Evolutionary conservation across 2,113 vertebrate genomes (phyloP).

Genomic region (Sterrhoptilus dennistouni): DNA sequence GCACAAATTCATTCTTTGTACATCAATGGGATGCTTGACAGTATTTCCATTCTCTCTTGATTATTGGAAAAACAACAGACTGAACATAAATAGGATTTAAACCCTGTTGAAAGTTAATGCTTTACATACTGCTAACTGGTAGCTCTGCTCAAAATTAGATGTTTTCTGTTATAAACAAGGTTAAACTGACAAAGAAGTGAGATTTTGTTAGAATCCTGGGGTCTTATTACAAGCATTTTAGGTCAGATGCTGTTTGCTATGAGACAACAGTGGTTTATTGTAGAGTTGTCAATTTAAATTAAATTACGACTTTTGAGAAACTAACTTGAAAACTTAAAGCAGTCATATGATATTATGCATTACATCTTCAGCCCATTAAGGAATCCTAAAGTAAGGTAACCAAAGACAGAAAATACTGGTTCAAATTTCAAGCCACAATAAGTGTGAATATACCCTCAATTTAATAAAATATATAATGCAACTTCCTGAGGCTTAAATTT

Average conservation of each 20-base stretch:
- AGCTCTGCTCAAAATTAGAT: constrained; percentile 66
- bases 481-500: constrained; percentile 93
- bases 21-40: background rate
- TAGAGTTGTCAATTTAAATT: constrained; percentile 90
- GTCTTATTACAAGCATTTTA: constrained; percentile 84
- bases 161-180: constrained; percentile 77
- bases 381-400: constrained; percentile 89
- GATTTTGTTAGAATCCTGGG: constrained; percentile 78
- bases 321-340: constrained; percentile 86
- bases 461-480: constrained; percentile 97
- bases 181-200: constrained; percentile 77
- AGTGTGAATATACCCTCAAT: constrained; percentile 96
- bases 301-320: constrained; percentile 91
- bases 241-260: constrained; percentile 79
- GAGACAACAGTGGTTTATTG: constrained; percentile 85
- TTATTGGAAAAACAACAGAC: constrained; percentile 49
- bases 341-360: constrained; percentile 86
- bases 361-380: constrained; percentile 89
- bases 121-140: constrained; percentile 67
- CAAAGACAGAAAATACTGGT: constrained; percentile 93
- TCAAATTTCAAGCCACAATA: constrained; percentile 90
- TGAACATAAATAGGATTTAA: constrained; percentile 54
- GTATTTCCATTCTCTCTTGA: constrained; percentile 27
- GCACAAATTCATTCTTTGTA: constrained; percentile 8
- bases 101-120: constrained; percentile 45